These are phyloP conservation scores for Coptodon bakossiorum DNA, from an alignment of 2,113 vertebrate species.

Conservation along the genomic window DNA sequence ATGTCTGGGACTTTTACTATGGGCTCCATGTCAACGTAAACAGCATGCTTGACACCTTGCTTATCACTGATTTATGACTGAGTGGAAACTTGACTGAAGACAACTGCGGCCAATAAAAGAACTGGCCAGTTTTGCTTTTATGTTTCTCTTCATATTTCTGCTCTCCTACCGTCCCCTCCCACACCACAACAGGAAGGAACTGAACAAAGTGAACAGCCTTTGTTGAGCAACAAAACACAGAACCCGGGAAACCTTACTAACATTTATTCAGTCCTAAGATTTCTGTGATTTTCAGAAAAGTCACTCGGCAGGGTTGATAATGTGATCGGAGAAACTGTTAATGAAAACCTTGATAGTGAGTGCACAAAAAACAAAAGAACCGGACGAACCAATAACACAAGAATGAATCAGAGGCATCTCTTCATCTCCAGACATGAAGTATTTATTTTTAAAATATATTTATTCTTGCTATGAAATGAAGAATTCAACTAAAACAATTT, in stretches of 20 bases:
- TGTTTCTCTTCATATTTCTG: not conserved
- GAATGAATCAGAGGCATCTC: not conserved
- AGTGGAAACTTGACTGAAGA: not conserved
- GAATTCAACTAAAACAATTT: not conserved
- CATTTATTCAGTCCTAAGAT: not conserved
- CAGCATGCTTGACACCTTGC: not conserved
- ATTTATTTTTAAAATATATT: not conserved
- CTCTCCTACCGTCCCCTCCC: not conserved
- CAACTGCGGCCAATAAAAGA: not conserved
- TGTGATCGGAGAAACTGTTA: not conserved
- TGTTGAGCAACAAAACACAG: not conserved
- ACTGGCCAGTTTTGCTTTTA: not conserved
- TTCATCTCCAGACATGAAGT: not conserved
- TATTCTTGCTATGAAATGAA: not conserved
- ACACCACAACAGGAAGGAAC: not conserved
- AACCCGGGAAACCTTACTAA: rapidly evolving
- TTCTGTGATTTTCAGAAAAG: not conserved
- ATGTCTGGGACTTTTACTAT: not conserved
- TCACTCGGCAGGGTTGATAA: not conserved
- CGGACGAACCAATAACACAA: rapidly evolving
- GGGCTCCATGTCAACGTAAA: not conserved
- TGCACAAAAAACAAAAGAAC: not conserved
- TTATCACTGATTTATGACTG: not conserved
- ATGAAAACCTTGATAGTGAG: not conserved
- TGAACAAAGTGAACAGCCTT: rapidly evolving